phyloP scores from a whole-genome alignment of 2,888 invertebrate genomes.

The Microctonus brassicae region DNA sequence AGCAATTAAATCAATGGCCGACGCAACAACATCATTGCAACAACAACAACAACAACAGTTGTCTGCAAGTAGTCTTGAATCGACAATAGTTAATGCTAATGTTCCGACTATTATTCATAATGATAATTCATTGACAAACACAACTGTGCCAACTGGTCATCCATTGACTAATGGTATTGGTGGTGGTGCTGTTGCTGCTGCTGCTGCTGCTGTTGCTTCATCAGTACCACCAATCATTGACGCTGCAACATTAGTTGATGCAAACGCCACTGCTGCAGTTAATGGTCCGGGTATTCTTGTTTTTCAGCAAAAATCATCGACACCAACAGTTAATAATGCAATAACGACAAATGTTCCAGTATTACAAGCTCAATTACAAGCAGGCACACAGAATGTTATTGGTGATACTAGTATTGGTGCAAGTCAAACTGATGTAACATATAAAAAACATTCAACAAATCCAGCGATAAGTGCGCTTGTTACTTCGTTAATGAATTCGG shows the following conservation, averaged over 20 bases:
- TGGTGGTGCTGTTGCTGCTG: constrained; percentile 50
- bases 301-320: constrained; percentile 70
- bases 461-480: constrained; percentile 84
- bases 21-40: constrained; percentile 60
- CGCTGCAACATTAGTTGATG: constrained; percentile 34
- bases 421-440: constrained; percentile 71
- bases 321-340: constrained; percentile 47
- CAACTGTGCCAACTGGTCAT: constrained; percentile 53
- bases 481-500: constrained; percentile 85
- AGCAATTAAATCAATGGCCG: constrained; percentile 59
- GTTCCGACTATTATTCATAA: constrained; percentile 42
- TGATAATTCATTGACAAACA: constrained; percentile 49
- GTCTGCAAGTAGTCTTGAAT: not conserved
- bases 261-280: constrained; percentile 66
- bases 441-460: constrained; percentile 73
- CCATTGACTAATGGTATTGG: constrained; percentile 59
- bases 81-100: constrained; percentile 40
- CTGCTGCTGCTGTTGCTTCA: constrained; percentile 51
- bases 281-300: constrained; percentile 70
- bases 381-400: constrained; percentile 75
- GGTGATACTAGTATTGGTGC: constrained; percentile 55
- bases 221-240: constrained; percentile 50
- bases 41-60: not conserved
- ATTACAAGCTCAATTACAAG: constrained; percentile 74
- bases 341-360: constrained; percentile 76